Evolutionary conservation across 53 echinoderm and acorn worm species (phyloP), one percentile per base, ranked within the genome.

Genomic region (Echinarachnius parma): DNA sequence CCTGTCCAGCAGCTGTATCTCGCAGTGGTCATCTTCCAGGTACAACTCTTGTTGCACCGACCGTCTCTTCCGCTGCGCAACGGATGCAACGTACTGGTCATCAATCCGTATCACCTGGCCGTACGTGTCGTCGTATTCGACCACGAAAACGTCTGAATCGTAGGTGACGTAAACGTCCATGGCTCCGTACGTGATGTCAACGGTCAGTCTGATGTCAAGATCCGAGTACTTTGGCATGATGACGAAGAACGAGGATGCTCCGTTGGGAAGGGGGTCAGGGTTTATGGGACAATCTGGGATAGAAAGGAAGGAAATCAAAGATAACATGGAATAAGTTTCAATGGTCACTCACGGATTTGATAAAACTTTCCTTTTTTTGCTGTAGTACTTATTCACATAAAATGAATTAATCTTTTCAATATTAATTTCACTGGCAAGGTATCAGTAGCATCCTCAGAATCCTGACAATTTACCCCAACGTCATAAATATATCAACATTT

Each of bases 161-260:
- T 86, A 88, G 0, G 88, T 68, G 50, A 98, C 37, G 74, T 86
- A 98, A 52, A 92, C 88, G 61, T 98, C 89, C 26, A 98, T 55
- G 56, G 82, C 80, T 37, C 98, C 98, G 4, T 58, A 59, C 0
- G 91, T 98, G 5, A 98, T 79, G 67, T 98, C 98, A 0, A 98
- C 78, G 5, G 98, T 98, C 35, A 98, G 79, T 50, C 98, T 59
- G 69, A 98, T 91, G 64, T 91, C 98, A 28, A 98, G 82, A 81
- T 98, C 91, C 23, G 85, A 82, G 54, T 76, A 98, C 28, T 82
- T 92, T n/a, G 98, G 98, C 71, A 88, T 84, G 49, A 98, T 80
- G 34, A 85, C 85, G 34, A 86, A 98, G 63, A 98, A 80, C 34
- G 77, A 79, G 0, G 92, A 74, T 2, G 68, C 75, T 10, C 98